These are phyloP conservation scores for Calycopis cecrops DNA, from an alignment of 1,140 invertebrate species.

Conservation along the genomic window DNA sequence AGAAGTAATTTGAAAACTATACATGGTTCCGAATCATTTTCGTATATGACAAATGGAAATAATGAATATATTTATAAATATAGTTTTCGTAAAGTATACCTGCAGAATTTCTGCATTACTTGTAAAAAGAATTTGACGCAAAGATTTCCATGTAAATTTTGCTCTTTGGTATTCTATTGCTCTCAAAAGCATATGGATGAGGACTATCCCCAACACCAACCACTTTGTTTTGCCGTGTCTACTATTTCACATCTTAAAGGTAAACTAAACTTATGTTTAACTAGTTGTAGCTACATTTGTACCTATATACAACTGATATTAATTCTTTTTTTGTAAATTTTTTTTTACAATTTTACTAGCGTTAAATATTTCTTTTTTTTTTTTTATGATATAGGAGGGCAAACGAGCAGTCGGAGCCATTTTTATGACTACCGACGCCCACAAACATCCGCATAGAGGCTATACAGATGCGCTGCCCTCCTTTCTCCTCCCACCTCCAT, in stretches of 20 bases:
- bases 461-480: too few relatives aligned
- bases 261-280: slow-evolving; percentile 23
- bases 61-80: slow-evolving; percentile 71
- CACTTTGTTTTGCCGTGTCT: slow-evolving; percentile 64
- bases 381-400: too few relatives aligned
- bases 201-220: slow-evolving; percentile 64
- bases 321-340: too few relatives aligned
- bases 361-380: not conserved
- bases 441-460: too few relatives aligned
- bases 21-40: slow-evolving; percentile 36
- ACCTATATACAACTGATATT: too few relatives aligned
- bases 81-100: slow-evolving; percentile 69
- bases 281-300: not conserved
- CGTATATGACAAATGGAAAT: slow-evolving; percentile 43
- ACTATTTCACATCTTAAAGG: slow-evolving; percentile 71
- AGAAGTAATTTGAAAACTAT: slow-evolving; percentile 37
- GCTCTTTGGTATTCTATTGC: slow-evolving; percentile 65
- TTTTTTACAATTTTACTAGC: not conserved
- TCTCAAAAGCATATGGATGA: slow-evolving; percentile 64
- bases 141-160: slow-evolving; percentile 61
- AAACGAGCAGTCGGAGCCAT: too few relatives aligned
- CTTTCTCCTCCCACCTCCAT: too few relatives aligned
- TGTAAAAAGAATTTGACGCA: slow-evolving; percentile 58
- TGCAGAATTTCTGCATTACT: slow-evolving; percentile 61
- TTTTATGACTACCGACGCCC: too few relatives aligned